Percentiles rank a stretch among this genome's conserved stretches.
phyloP scores from a whole-genome alignment of 2,113 vertebrate species.

The Tenebrosternarchus preto region DNA sequence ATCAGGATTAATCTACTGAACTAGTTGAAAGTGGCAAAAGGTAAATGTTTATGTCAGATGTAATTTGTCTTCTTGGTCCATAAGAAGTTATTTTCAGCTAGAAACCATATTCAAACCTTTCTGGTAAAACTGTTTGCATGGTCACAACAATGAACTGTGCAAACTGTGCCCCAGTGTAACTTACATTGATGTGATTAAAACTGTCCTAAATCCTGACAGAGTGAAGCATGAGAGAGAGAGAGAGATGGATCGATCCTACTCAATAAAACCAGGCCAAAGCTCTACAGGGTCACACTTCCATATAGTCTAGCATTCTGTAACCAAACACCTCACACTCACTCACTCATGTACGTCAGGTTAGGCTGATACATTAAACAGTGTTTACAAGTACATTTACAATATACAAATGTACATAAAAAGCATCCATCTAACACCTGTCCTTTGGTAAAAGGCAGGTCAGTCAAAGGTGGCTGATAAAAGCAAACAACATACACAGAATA shows the following conservation, averaged over 20 bases:
- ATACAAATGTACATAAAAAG: too few species aligned
- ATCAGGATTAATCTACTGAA: too few species aligned
- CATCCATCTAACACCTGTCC: too few species aligned
- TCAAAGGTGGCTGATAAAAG: too few species aligned
- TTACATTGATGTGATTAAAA: not conserved
- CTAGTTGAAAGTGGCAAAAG: not conserved
- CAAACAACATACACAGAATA: too few species aligned
- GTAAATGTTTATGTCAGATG: not conserved
- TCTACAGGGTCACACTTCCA: not conserved
- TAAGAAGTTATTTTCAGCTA: not conserved
- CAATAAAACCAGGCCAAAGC: conserved; percentile 1
- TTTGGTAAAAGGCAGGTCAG: too few species aligned
- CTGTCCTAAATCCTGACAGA: conserved; percentile 2
- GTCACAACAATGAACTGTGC: not conserved
- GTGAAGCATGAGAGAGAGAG: conserved; percentile 1
- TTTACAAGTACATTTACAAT: too few species aligned
- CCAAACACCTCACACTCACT: too few species aligned
- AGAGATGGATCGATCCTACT: conserved; percentile 25
- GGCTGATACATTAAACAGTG: too few species aligned
- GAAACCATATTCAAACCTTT: not conserved
- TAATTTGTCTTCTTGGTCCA: not conserved
- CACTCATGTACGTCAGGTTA: too few species aligned
- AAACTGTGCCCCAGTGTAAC: not conserved
- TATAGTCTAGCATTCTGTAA: not conserved
- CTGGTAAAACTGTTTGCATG: not conserved